These are phyloP conservation scores for Syritta pipiens DNA, from an alignment of 2,888 invertebrate genomes.

Conservation along the genomic window DNA sequence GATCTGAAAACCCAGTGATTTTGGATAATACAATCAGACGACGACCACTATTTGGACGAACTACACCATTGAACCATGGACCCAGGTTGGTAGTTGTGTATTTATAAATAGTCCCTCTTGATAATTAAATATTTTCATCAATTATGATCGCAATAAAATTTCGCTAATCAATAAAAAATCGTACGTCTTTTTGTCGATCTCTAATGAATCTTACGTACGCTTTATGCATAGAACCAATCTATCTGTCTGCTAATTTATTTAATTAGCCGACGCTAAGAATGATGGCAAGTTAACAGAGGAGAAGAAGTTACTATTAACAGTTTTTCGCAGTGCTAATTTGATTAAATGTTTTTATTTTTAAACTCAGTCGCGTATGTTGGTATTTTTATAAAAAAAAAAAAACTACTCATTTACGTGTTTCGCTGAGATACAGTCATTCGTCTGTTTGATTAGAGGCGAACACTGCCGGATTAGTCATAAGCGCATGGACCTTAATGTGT, in stretches of 20 bases:
- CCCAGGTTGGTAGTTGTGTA: constrained; percentile 51
- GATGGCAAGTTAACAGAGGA: constrained; percentile 20
- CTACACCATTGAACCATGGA: constrained; percentile 32
- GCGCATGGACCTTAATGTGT: background rate
- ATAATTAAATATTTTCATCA: constrained; percentile 42
- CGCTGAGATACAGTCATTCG: background rate
- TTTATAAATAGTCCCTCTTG: constrained; percentile 13
- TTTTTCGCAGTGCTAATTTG: constrained; percentile 32
- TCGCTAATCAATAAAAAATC: constrained; percentile 33
- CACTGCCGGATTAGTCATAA: constrained; percentile 8
- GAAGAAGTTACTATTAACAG: constrained; percentile 18
- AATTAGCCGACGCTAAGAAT: constrained; percentile 29
- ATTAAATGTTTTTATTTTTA: constrained; percentile 35
- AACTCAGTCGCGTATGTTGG: constrained; percentile 25
- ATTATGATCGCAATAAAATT: constrained; percentile 25
- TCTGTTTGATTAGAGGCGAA: background rate
- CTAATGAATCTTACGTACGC: too few relatives aligned
- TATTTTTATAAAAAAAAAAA: constrained; percentile 42
- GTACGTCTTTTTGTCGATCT: too few relatives aligned
- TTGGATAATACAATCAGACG: constrained; percentile 30
- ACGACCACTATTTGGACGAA: background rate
- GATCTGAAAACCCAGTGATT: constrained; percentile 14
- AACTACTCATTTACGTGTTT: constrained; percentile 18
- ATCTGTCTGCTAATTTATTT: constrained; percentile 31
- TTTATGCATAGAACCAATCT: background rate